Percentiles rank a stretch among this genome's conserved stretches.
phyloP scores from a whole-genome alignment of 2,797 vertebrate species.

The Vireo griseus region DNA sequence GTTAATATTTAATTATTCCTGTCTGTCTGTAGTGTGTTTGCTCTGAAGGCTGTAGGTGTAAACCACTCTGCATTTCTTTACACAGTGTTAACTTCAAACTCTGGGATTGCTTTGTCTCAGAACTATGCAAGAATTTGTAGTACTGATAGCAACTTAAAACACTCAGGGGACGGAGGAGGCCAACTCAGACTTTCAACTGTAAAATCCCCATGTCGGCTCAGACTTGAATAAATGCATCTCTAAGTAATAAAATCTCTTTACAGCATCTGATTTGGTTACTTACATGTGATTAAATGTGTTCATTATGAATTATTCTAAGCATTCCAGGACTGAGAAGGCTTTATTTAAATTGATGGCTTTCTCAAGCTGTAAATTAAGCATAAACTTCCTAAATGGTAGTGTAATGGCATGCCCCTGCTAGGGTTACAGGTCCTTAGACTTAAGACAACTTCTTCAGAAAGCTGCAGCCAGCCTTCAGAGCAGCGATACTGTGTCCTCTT shows the following conservation, averaged over 20 bases:
- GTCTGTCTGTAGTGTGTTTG: neutral
- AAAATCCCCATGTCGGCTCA: neutral
- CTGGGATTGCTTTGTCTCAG: neutral
- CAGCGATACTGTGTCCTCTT: neutral
- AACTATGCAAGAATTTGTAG: conserved; percentile 3
- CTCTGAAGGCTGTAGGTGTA: neutral
- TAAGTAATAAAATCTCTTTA: conserved; percentile 42
- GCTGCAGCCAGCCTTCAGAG: neutral
- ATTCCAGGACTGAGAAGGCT: neutral
- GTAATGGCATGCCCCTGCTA: neutral
- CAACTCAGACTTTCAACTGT: conserved; percentile 11
- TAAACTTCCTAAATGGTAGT: neutral
- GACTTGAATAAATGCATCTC: conserved; percentile 25
- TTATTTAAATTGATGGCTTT: neutral
- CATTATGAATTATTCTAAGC: conserved; percentile 23
- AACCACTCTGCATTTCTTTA: neutral
- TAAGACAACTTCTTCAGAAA: neutral
- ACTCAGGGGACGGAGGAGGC: neutral
- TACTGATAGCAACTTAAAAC: neutral
- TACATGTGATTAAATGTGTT: conserved; percentile 17
- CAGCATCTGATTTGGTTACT: conserved; percentile 27
- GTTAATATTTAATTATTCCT: neutral
- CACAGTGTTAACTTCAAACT: neutral
- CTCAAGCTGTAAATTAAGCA: neutral
- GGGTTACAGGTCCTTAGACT: neutral